Conservation (phyloP, 92 coral and sea anemone genomes). For the Virgularia gustaviana region DNA sequence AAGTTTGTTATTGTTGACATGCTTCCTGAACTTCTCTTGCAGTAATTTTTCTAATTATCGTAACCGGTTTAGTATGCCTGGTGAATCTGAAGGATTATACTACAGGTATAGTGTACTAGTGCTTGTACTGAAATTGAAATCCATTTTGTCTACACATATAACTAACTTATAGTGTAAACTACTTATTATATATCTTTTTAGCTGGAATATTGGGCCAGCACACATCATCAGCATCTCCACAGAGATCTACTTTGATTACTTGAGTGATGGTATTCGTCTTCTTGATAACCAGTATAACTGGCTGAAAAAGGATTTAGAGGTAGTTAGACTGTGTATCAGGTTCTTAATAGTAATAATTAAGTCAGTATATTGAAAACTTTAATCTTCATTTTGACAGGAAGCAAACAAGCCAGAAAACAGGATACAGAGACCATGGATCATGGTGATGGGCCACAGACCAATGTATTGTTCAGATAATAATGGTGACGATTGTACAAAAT, state of each 20-base stretch:
- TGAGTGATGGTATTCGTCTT: slow-evolving; percentile 66
- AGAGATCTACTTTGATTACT: slow-evolving; percentile 69
- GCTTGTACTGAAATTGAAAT: too few species aligned
- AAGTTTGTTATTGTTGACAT: not conserved
- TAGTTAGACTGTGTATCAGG: too few species aligned
- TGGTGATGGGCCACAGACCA: slow-evolving; percentile 93
- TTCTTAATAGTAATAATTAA: too few species aligned
- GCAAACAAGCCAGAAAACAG: slow-evolving; percentile 78
- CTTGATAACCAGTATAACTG: slow-evolving; percentile 76
- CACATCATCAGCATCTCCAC: slow-evolving; percentile 87
- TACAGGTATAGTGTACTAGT: too few species aligned
- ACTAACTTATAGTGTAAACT: not conserved
- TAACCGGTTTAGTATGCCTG: slow-evolving; percentile 92
- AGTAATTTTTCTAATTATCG: slow-evolving; percentile 93
- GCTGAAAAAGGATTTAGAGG: slow-evolving; percentile 73
- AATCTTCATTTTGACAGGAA: too few species aligned
- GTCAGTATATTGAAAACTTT: too few species aligned
- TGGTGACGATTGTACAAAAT: slow-evolving; percentile 69
- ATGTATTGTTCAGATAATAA: slow-evolving; percentile 85
- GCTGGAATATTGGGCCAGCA: slow-evolving; percentile 88
- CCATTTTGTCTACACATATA: not conserved
- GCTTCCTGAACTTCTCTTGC: slow-evolving; percentile 22
- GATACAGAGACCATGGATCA: slow-evolving; percentile 81
- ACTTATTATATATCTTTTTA: slow-evolving; percentile 9
- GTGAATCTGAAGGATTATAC: slow-evolving; percentile 64